Evolutionary conservation across 2,888 invertebrate genomes (phyloP), one percentile per base, ranked within the genome.

Genomic region (Laspeyria flexula): DNA sequence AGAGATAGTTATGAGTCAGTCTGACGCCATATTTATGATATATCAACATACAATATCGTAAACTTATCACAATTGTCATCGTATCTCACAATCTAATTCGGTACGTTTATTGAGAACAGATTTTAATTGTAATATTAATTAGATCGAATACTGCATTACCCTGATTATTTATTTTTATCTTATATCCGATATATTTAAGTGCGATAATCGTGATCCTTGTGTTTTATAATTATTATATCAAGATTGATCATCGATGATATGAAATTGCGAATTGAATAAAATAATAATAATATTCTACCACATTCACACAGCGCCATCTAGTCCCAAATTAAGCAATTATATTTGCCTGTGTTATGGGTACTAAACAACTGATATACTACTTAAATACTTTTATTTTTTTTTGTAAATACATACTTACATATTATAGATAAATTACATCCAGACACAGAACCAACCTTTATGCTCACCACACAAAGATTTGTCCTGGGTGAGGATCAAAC

Each of bases 111-210:
- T 65, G 55, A 58, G 58, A 73, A 69, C 65, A 58, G 67, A 72
- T 75, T 62, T 54, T 64, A 61, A 66, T 71, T 73, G 73, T 72
- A 67, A 75, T 77, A 68, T 77, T 74, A 79, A 78, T 79, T 75
- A 77, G 67, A n/a, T n/a, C n/a, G n/a, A n/a, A n/a, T n/a, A n/a
- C n/a, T n/a, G 70, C 68, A 70, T 68, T 69, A 72, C 66, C 54
- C 61, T 57, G 75, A 67, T 67, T 35, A 41, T 41, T 33, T 35
- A 35, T 16, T 41, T 23, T 40, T 34, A 39, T 39, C 27, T 9
- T 29, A 60, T 29, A 10, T 23, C 40, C 39, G 27, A 42, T 35
- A 39, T 56, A 58, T 58, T 62, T 41, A 25, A 41, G 49, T 47
- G 42, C 46, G 52, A 62, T 65, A 46, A 60, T 42, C 39, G 37